Evolutionary conservation across 2,888 invertebrate species (phyloP).

Genomic region (Thalpophila matura): DNA sequence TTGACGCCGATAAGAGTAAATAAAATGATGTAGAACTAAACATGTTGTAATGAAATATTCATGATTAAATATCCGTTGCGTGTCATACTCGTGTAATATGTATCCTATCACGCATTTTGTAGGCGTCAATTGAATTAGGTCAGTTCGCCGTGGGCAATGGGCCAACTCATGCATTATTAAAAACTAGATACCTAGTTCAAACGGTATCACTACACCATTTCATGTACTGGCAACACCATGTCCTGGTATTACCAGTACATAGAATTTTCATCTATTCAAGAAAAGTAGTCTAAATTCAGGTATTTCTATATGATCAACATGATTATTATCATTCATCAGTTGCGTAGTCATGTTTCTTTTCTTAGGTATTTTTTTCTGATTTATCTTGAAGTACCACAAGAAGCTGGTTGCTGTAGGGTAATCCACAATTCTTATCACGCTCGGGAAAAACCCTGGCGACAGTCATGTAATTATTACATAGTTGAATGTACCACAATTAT

Average conservation of each 20-base stretch:
- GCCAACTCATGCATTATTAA: slow-evolving; percentile 57
- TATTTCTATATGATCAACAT: no score
- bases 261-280: slow-evolving; percentile 1
- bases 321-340: no score
- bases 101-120: slow-evolving; percentile 53
- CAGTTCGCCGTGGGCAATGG: slow-evolving; percentile 46
- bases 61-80: slow-evolving; percentile 43
- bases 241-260: background rate
- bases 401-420: no score
- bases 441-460: background rate
- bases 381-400: no score
- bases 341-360: no score
- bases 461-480: background rate
- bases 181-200: slow-evolving; percentile 33
- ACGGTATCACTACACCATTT: slow-evolving; percentile 13
- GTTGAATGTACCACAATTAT: background rate
- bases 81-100: slow-evolving; percentile 50
- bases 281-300: background rate
- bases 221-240: no score
- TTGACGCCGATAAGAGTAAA: slow-evolving; percentile 11
- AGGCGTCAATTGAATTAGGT: slow-evolving; percentile 58
- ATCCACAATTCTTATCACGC: no score
- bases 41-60: slow-evolving; percentile 40
- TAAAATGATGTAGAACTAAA: slow-evolving; percentile 32
- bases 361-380: no score